phyloP scores from a whole-genome alignment of 2,888 invertebrate species.

The Copidosoma aretas region DNA sequence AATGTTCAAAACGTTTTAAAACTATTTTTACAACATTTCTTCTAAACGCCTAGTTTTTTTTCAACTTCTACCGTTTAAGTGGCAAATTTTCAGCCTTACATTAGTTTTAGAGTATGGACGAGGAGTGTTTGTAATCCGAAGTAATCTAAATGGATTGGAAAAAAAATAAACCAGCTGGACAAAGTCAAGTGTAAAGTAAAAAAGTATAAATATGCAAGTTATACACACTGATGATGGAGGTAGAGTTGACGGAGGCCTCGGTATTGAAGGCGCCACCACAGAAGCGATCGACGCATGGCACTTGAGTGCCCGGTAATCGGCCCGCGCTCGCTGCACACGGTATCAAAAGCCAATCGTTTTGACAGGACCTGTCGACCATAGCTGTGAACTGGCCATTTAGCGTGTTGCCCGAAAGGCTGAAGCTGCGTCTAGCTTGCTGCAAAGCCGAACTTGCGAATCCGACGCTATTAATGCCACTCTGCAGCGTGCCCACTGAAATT shows the following conservation, averaged over 20 bases:
- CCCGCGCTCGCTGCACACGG: slow-evolving; percentile 79
- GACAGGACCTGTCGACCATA: slow-evolving; percentile 76
- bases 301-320: slow-evolving; percentile 65
- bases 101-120: no score
- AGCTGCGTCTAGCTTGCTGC: slow-evolving; percentile 61
- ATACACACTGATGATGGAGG: slow-evolving; percentile 76
- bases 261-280: slow-evolving; percentile 83
- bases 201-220: no score
- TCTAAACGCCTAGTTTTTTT: no score
- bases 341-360: slow-evolving; percentile 80
- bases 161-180: no score
- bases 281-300: slow-evolving; percentile 78
- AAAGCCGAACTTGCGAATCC: slow-evolving; percentile 4
- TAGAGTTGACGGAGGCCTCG: slow-evolving; percentile 70
- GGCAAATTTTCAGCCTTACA: no score
- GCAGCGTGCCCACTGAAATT: not conserved
- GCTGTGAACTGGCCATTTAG: slow-evolving; percentile 70
- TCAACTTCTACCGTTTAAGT: no score
- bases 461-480: not conserved
- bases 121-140: no score
- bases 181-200: no score
- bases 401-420: slow-evolving; percentile 81
- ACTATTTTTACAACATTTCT: no score
- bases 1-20: no score
- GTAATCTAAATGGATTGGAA: no score